Evolutionary conservation across 1,140 invertebrate genomes (phyloP).

Genomic region (Hyles euphorbiae): DNA sequence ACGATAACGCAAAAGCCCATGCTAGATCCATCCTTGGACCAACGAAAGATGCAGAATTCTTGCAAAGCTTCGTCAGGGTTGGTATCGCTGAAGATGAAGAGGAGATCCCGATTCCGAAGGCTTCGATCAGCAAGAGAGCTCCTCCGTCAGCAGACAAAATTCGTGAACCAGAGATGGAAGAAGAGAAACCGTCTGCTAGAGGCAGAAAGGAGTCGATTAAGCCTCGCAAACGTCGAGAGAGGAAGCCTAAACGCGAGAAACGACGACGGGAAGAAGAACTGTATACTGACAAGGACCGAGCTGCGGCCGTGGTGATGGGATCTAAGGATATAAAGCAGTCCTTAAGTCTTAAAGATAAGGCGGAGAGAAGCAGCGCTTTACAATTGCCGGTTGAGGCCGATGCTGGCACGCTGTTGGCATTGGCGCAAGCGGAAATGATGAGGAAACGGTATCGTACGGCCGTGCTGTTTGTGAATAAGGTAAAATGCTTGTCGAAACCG

Average conservation of each 20-base stretch:
- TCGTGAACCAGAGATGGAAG: constrained; percentile 33
- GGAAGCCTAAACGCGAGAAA: constrained; percentile 73
- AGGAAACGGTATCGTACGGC: constrained; percentile 82
- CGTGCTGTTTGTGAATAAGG: constrained; percentile 87
- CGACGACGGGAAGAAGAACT: constrained; percentile 84
- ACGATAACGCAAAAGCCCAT: constrained; percentile 58
- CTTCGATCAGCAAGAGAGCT: constrained; percentile 63
- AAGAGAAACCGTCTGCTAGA: constrained; percentile 38
- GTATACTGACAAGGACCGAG: constrained; percentile 93
- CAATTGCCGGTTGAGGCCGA: constrained; percentile 88
- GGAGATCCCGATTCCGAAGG: constrained; percentile 59
- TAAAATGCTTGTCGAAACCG: constrained; percentile 38
- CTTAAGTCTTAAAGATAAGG: constrained; percentile 85
- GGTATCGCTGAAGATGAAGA: constrained; percentile 72
- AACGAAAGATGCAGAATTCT: constrained; percentile 82
- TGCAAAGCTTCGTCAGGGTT: constrained; percentile 85
- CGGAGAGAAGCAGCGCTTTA: constrained; percentile 83
- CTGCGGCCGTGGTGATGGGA: constrained; percentile 90
- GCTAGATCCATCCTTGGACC: constrained; percentile 76
- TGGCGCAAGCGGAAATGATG: constrained; percentile 85
- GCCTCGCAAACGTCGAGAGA: constrained; percentile 50
- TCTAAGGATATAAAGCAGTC: constrained; percentile 90
- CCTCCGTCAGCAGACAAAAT: constrained; percentile 49
- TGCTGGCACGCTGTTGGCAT: constrained; percentile 82
- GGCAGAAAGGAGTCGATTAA: constrained; percentile 56